These are phyloP conservation scores for Calliphora vomitoria DNA, from an alignment of 2,888 invertebrate genomes.

Conservation along the genomic window DNA sequence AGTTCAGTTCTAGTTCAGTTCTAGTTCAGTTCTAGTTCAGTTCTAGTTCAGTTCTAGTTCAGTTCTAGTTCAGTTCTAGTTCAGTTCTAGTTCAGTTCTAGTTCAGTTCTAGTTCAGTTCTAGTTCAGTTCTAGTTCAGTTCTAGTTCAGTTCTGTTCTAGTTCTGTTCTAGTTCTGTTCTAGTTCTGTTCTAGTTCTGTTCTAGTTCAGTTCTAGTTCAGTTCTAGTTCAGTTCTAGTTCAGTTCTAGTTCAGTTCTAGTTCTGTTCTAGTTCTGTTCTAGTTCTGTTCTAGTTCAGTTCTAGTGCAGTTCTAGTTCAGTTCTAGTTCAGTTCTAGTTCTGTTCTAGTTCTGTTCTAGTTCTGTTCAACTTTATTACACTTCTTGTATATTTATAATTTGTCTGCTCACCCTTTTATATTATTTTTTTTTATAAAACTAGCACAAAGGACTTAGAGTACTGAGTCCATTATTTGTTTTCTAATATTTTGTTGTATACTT, in stretches of 20 bases:
- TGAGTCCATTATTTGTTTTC: slow-evolving; percentile 46
- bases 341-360: too few species aligned
- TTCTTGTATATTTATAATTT: not conserved
- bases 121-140: not conserved
- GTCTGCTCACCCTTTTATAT: not conserved
- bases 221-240: too few species aligned
- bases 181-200: too few species aligned
- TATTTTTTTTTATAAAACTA: not conserved
- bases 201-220: too few species aligned
- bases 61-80: slow-evolving; percentile 6
- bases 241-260: too few species aligned
- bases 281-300: not conserved
- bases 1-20: not conserved
- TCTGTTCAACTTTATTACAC: not conserved
- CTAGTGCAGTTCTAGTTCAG: not conserved
- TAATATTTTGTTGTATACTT: not conserved
- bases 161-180: too few species aligned
- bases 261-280: slow-evolving; percentile 6
- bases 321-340: too few species aligned
- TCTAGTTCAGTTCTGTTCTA: too few species aligned
- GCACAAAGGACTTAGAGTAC: not conserved
- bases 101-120: slow-evolving; percentile 5
- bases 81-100: slow-evolving; percentile 5
- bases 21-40: not conserved
- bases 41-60: slow-evolving; percentile 8